Evolutionary conservation across 2,797 vertebrate genomes (phyloP).

Genomic region (Remorina albescens): DNA sequence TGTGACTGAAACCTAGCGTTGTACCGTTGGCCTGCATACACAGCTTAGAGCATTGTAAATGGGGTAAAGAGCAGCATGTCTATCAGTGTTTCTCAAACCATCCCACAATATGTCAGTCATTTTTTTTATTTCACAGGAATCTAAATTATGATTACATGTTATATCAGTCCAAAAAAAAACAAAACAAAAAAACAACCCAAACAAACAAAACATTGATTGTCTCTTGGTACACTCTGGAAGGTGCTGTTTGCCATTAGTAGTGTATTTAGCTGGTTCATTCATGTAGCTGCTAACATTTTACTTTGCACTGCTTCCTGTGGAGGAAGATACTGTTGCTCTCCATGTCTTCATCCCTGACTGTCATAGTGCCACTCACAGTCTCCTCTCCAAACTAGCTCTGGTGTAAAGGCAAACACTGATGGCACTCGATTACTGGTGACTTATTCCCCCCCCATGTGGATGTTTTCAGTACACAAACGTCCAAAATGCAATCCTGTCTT

Average conservation of each 20-base stretch:
- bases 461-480: constrained; percentile 72
- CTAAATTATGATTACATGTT: constrained; percentile 36
- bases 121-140: constrained; percentile 50
- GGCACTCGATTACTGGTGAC: constrained; percentile 63
- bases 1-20: constrained; percentile 53
- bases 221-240: constrained; percentile 60
- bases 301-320: constrained; percentile 73
- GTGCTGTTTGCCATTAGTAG: constrained; percentile 77
- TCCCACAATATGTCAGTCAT: constrained; percentile 45
- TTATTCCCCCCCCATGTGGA: constrained; percentile 59
- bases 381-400: constrained; percentile 65
- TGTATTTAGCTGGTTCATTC: constrained; percentile 71
- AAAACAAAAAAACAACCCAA: neutral
- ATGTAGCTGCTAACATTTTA: constrained; percentile 66
- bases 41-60: constrained; percentile 59
- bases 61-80: constrained; percentile 58
- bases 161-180: constrained; percentile 17
- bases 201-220: constrained; percentile 18
- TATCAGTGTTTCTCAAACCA: constrained; percentile 66
- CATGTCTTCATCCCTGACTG: constrained; percentile 53
- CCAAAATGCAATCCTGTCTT: constrained; percentile 78
- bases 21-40: constrained; percentile 57
- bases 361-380: constrained; percentile 70
- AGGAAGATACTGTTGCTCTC: constrained; percentile 73
- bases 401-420: constrained; percentile 69